These are phyloP conservation scores for Brienomyrus longianalis DNA, from an alignment of 2,113 vertebrate genomes.

Conservation along the genomic window DNA sequence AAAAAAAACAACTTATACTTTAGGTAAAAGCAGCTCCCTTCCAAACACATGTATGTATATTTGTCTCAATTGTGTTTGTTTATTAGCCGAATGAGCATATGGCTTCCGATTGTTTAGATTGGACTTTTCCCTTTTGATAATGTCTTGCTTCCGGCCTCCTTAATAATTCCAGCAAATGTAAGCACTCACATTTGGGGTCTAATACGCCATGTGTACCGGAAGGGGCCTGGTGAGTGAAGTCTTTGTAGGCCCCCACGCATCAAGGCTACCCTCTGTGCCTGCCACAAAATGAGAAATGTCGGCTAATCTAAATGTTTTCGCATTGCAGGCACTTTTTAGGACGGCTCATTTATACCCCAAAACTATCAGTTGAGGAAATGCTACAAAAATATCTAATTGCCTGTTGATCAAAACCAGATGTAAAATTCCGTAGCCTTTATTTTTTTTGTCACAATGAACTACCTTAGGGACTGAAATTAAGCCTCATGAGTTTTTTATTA, in stretches of 20 bases:
- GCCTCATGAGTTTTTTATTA: background rate
- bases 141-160: slow-evolving; percentile 71
- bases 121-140: slow-evolving; percentile 62
- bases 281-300: slow-evolving; percentile 48
- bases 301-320: slow-evolving; percentile 28
- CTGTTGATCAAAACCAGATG: slow-evolving; percentile 25
- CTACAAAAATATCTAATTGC: slow-evolving; percentile 12
- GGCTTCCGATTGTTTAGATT: slow-evolving; percentile 74
- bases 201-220: slow-evolving; percentile 70
- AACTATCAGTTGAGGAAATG: background rate
- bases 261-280: slow-evolving; percentile 61
- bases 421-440: background rate
- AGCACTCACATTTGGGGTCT: slow-evolving; percentile 74
- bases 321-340: slow-evolving; percentile 9
- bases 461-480: background rate
- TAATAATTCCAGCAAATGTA: slow-evolving; percentile 75
- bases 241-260: slow-evolving; percentile 59
- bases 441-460: background rate
- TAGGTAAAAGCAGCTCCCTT: background rate
- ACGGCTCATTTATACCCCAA: slow-evolving; percentile 16
- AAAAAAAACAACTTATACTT: background rate
- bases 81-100: slow-evolving; percentile 64
- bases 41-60: background rate
- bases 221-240: slow-evolving; percentile 58
- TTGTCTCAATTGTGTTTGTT: slow-evolving; percentile 8